Conservation (phyloP, 2,797 vertebrate genomes). For the Myioborus miniatus region DNA sequence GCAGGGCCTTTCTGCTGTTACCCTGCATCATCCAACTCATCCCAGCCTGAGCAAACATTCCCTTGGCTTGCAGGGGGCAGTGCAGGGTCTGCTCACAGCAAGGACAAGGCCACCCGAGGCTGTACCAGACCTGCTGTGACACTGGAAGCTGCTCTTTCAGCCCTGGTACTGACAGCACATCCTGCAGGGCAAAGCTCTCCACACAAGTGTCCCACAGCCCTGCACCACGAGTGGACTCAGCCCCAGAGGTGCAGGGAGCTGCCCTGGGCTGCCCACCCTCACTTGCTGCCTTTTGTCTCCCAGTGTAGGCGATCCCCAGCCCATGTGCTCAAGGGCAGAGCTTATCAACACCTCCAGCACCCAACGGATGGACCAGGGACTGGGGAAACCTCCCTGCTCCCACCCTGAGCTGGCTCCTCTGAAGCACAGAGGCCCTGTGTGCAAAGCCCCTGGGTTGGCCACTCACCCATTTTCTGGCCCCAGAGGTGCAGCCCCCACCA, state of each 20-base stretch:
- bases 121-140: rapidly evolving
- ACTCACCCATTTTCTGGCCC: neutral
- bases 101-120: neutral
- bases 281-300: no score
- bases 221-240: rapidly evolving
- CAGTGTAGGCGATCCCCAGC: no score
- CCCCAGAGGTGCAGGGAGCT: neutral
- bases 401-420: neutral
- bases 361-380: rapidly evolving
- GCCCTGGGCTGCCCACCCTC: no score
- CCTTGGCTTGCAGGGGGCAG: neutral
- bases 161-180: neutral
- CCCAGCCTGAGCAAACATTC: neutral
- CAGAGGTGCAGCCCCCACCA: neutral
- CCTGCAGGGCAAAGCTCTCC: neutral
- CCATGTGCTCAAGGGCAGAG: no score
- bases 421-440: rapidly evolving
- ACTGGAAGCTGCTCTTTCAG: neutral
- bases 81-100: neutral
- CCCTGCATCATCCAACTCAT: neutral
- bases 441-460: rapidly evolving
- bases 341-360: neutral
- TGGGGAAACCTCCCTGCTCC: neutral
- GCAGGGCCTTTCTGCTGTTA: neutral
- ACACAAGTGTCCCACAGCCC: neutral